Evolutionary conservation across 2,113 vertebrate species (phyloP).

Genomic region (Callopanchax toddi): DNA sequence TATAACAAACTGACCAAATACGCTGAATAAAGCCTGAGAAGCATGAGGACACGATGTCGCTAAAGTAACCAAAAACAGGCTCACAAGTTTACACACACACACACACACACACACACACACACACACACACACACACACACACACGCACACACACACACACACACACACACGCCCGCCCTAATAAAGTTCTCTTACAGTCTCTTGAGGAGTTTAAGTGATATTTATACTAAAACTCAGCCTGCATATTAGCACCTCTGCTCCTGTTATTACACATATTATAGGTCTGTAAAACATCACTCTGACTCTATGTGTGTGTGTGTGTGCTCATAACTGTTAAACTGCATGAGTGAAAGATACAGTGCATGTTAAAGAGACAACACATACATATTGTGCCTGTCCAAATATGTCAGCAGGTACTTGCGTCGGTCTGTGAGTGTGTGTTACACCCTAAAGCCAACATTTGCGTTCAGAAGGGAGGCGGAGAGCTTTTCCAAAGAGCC

Average conservation of each 20-base stretch:
- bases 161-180: no score
- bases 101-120: no score
- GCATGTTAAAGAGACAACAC: neutral
- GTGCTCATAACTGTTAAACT: neutral
- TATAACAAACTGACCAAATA: no score
- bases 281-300: conserved; percentile 47
- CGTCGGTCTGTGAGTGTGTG: conserved; percentile 48
- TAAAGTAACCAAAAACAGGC: neutral
- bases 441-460: conserved; percentile 70
- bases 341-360: neutral
- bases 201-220: conserved; percentile 47
- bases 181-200: conserved; percentile 22
- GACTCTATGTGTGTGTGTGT: conserved; percentile 1
- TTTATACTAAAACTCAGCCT: conserved; percentile 33
- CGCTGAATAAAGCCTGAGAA: no score
- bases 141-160: no score
- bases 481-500: conserved; percentile 42
- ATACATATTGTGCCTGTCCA: conserved; percentile 18
- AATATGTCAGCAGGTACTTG: conserved; percentile 42
- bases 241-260: conserved; percentile 49
- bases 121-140: no score
- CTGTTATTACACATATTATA: conserved; percentile 38
- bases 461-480: conserved; percentile 58
- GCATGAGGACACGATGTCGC: no score
- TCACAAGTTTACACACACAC: no score